These are phyloP conservation scores for Istiophorus platypterus DNA, from an alignment of 2,113 vertebrate genomes.

Conservation along the genomic window DNA sequence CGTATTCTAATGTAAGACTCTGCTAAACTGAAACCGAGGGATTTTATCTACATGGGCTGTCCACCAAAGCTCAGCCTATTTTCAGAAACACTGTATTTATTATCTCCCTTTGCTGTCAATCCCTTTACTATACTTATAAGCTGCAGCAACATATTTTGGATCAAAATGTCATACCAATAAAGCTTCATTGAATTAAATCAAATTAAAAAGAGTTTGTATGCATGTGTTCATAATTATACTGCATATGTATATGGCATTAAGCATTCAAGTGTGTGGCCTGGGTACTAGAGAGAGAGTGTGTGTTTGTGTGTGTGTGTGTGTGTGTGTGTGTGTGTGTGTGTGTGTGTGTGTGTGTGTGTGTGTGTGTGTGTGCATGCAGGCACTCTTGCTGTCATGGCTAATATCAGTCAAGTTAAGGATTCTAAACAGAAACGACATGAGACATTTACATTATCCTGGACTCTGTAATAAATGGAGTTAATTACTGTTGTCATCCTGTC, in stretches of 20 bases:
- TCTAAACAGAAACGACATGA: constrained; percentile 64
- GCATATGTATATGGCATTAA: constrained; percentile 21
- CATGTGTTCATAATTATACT: constrained; percentile 25
- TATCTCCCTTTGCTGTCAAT: neutral
- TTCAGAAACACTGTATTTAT: neutral
- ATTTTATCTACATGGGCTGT: too few relatives aligned
- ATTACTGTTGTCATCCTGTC: constrained; percentile 71
- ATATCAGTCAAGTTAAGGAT: constrained; percentile 69
- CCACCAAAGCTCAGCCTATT: too few relatives aligned
- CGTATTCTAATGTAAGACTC: too few relatives aligned
- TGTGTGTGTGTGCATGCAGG: constrained; percentile 11
- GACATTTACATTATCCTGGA: constrained; percentile 71
- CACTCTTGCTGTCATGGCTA: constrained; percentile 46
- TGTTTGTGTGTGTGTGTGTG: constrained; percentile 9
- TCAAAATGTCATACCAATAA: constrained; percentile 16
- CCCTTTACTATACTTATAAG: neutral
- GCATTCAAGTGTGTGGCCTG: constrained; percentile 21
- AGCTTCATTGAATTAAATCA: constrained; percentile 13
- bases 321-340: constrained; percentile 12
- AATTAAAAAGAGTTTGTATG: constrained; percentile 30
- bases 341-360: constrained; percentile 8
- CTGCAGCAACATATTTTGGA: neutral
- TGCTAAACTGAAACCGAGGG: too few relatives aligned
- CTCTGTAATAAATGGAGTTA: constrained; percentile 69
- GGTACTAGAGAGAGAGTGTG: neutral